Conservation (phyloP, 2,888 invertebrate genomes). For the Acanthosoma haemorrhoidale region DNA sequence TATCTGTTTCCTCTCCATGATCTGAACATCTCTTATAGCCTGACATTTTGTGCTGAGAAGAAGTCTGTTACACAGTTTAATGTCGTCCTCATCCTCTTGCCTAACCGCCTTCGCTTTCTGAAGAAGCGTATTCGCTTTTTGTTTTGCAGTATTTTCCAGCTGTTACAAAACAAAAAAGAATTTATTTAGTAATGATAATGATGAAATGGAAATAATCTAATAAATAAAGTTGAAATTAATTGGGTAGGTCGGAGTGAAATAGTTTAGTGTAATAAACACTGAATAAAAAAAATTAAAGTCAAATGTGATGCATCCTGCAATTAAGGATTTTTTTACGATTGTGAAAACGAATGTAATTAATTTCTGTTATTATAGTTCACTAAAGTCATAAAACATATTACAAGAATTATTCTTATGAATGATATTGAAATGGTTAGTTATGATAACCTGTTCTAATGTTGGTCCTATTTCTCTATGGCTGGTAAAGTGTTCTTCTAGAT, state of each 20-base stretch:
- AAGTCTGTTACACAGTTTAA: constrained; percentile 67
- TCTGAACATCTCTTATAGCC: constrained; percentile 77
- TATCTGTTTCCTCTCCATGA: constrained; percentile 55
- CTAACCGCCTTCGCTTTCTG: constrained; percentile 52
- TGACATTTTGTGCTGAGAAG: constrained; percentile 79
- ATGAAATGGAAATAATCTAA: neutral
- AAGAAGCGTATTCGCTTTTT: constrained; percentile 50
- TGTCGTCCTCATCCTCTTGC: constrained; percentile 59
- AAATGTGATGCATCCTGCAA: too few relatives aligned
- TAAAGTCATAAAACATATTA: too few relatives aligned
- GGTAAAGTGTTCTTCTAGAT: constrained; percentile 5
- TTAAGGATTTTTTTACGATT: too few relatives aligned
- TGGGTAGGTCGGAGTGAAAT: too few relatives aligned
- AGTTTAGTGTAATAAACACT: too few relatives aligned
- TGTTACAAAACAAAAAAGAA: constrained; percentile 40
- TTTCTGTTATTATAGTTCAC: too few relatives aligned
- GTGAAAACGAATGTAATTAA: too few relatives aligned
- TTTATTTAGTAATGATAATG: neutral
- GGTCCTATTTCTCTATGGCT: neutral
- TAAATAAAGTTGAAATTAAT: neutral
- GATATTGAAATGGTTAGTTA: too few relatives aligned
- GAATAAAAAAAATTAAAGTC: too few relatives aligned
- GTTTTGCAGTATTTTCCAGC: constrained; percentile 51
- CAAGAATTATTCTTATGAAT: too few relatives aligned
- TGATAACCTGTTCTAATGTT: too few relatives aligned